phyloP scores from a whole-genome alignment of 1,140 invertebrate genomes.

The Scaptomyza hsui region DNA sequence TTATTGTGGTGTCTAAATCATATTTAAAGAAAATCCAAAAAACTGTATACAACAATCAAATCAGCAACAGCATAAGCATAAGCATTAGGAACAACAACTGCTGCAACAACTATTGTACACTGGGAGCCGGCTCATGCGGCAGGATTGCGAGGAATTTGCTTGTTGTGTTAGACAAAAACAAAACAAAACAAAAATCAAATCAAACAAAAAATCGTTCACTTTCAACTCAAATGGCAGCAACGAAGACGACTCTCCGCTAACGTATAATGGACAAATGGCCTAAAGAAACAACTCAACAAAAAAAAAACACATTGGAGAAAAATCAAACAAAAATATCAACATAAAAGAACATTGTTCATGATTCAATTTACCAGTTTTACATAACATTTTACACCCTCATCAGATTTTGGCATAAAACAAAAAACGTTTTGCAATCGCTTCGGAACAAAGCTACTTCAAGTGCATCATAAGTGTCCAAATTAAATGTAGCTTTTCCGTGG shows the following conservation, averaged over 20 bases:
- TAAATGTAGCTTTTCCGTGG: slow-evolving; percentile 3
- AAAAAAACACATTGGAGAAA: slow-evolving; percentile 41
- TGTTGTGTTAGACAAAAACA: slow-evolving; percentile 70
- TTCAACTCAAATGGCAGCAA: slow-evolving; percentile 67
- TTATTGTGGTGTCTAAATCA: slow-evolving; percentile 2
- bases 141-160: slow-evolving; percentile 71
- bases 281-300: slow-evolving; percentile 25
- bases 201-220: slow-evolving; percentile 69
- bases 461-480: slow-evolving; percentile 2
- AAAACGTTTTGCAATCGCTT: slow-evolving; percentile 2
- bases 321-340: slow-evolving; percentile 11
- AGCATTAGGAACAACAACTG: slow-evolving; percentile 12
- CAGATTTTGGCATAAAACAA: slow-evolving; percentile 11
- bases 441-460: slow-evolving; percentile 1
- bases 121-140: slow-evolving; percentile 21
- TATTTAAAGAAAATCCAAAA: slow-evolving; percentile 2
- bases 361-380: slow-evolving; percentile 19
- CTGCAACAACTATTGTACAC: slow-evolving; percentile 28
- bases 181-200: slow-evolving; percentile 46
- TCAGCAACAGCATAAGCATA: slow-evolving; percentile 2
- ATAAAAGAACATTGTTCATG: slow-evolving; percentile 6
- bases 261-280: slow-evolving; percentile 42
- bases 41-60: slow-evolving; percentile 3
- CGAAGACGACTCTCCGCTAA: slow-evolving; percentile 52
- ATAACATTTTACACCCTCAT: slow-evolving; percentile 16